A percentile compares a stretch with the other conserved stretches of the same genome.
Evolutionary conservation across 2,797 vertebrate species (phyloP).

Genomic region (Luscinia megarhynchos): DNA sequence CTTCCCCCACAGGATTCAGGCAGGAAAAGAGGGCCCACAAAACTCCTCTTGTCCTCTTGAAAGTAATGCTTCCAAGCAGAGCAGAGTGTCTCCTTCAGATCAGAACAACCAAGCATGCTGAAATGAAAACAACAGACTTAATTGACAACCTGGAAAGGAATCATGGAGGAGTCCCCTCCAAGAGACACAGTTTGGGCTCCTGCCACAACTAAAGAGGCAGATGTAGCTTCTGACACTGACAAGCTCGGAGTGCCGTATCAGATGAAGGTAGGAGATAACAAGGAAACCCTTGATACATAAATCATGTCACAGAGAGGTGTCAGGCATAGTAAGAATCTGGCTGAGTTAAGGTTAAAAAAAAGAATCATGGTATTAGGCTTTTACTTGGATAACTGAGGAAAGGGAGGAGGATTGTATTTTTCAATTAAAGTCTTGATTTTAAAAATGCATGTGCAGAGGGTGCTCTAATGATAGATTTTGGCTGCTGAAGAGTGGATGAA

Average conservation of each 20-base stretch:
- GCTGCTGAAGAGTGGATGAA: not conserved
- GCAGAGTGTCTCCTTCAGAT: not conserved
- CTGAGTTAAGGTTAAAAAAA: not conserved
- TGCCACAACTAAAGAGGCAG: not conserved
- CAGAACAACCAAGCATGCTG: not conserved
- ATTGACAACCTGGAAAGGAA: not conserved
- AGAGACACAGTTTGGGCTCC: not conserved
- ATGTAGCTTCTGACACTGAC: constrained; percentile 16
- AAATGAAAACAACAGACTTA: not conserved
- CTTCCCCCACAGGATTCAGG: not conserved
- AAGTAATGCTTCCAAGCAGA: not conserved
- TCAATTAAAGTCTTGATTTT: not conserved
- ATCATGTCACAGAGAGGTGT: not conserved
- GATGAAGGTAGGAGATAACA: constrained; percentile 15
- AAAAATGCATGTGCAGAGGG: not conserved
- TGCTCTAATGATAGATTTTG: not conserved
- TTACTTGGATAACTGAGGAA: not conserved
- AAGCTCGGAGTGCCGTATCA: not conserved
- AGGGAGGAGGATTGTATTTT: not conserved
- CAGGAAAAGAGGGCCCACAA: not conserved
- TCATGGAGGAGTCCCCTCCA: not conserved
- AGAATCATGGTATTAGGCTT: not conserved
- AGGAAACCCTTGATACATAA: not conserved
- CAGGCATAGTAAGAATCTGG: not conserved
- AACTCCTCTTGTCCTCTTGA: not conserved